Evolutionary conservation across 2,888 invertebrate genomes (phyloP).

Genomic region (Tillus elongatus): DNA sequence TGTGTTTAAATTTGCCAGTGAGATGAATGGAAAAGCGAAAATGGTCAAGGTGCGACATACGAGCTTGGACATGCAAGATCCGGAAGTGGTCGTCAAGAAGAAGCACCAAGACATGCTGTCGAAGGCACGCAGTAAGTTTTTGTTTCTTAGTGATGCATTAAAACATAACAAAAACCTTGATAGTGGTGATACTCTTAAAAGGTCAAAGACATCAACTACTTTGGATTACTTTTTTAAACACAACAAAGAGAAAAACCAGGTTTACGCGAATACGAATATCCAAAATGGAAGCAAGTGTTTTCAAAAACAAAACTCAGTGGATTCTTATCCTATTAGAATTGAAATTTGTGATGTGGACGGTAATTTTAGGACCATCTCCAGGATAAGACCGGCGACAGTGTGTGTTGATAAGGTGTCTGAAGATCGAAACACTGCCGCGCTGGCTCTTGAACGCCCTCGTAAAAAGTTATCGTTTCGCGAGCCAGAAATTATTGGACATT

Average conservation of each 20-base stretch:
- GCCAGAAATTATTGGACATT: conserved; percentile 58
- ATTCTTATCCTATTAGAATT: conserved; percentile 36
- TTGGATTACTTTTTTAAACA: conserved; percentile 45
- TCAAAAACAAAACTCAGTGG: conserved; percentile 38
- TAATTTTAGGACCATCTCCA: conserved; percentile 24
- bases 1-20: too few species aligned
- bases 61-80: conserved; percentile 38
- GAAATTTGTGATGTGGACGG: conserved; percentile 29
- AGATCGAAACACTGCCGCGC: conserved; percentile 38
- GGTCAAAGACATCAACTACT: conserved; percentile 39
- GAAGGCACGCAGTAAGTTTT: conserved; percentile 35
- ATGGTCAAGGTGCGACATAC: conserved; percentile 45
- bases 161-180: conserved; percentile 39
- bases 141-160: conserved; percentile 38
- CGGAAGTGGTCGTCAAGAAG: conserved; percentile 39
- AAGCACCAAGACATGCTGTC: conserved; percentile 42
- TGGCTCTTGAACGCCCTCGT: conserved; percentile 55
- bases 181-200: conserved; percentile 27
- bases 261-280: conserved; percentile 24
- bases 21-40: conserved; percentile 19
- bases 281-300: conserved; percentile 21
- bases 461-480: conserved; percentile 84
- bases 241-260: conserved; percentile 36
- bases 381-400: conserved; percentile 33
- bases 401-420: conserved; percentile 34